phyloP scores from a whole-genome alignment of 2,113 vertebrate genomes.

The Panthera uncia region DNA sequence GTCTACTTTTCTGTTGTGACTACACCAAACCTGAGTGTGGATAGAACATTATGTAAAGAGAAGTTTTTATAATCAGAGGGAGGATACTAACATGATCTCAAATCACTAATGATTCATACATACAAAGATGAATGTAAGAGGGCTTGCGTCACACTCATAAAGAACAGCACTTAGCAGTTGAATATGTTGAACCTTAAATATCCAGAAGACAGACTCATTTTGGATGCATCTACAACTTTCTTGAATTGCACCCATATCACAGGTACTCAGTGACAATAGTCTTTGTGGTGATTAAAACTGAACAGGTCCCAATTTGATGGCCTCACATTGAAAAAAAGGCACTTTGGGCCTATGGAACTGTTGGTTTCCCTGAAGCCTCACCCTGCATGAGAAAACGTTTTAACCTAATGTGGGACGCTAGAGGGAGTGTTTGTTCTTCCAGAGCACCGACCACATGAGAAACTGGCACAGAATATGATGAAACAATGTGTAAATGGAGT shows the following conservation, averaged over 20 bases:
- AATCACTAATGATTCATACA: neutral
- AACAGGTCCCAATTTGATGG: neutral
- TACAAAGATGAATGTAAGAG: neutral
- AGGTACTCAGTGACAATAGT: neutral
- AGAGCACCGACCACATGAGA: neutral
- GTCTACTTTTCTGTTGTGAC: neutral
- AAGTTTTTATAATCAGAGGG: neutral
- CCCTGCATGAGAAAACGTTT: neutral
- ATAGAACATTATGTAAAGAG: neutral
- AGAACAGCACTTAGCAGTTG: neutral
- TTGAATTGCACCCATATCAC: neutral
- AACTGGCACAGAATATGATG: neutral
- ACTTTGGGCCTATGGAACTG: neutral
- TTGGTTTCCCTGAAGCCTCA: neutral
- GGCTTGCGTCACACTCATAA: neutral
- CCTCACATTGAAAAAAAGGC: neutral
- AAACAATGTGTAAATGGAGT: neutral
- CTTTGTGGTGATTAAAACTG: neutral
- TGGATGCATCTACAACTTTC: neutral
- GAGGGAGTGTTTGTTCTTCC: neutral
- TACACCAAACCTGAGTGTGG: neutral
- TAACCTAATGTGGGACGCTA: neutral
- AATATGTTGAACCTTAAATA: neutral
- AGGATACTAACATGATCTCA: neutral
- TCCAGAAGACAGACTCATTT: neutral